These are phyloP conservation scores for Aspidapion aeneum DNA, from an alignment of 2,888 invertebrate genomes.

Conservation along the genomic window DNA sequence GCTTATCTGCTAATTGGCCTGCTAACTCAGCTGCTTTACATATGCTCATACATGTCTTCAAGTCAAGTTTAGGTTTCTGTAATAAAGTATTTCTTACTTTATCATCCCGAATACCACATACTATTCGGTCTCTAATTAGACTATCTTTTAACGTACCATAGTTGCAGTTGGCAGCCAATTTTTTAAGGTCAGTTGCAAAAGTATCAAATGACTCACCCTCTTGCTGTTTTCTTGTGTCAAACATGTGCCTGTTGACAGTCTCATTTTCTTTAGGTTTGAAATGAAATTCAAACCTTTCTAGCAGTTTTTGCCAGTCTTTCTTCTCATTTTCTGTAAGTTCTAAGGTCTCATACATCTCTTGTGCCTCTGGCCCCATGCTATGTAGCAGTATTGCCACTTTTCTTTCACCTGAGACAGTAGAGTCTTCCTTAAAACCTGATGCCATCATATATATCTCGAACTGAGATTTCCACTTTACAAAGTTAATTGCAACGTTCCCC, in stretches of 20 bases:
- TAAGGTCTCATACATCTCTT: constrained; percentile 24
- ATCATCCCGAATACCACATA: constrained; percentile 20
- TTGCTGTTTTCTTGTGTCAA: constrained; percentile 21
- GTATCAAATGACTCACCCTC: constrained; percentile 23
- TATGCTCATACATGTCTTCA: constrained; percentile 7
- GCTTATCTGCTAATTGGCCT: too few species aligned
- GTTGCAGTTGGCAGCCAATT: constrained; percentile 21
- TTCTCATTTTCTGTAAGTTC: constrained; percentile 9
- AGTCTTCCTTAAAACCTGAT: neutral
- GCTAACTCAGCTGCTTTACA: constrained; percentile 8
- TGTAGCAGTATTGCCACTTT: constrained; percentile 23
- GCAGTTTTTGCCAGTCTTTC: constrained; percentile 12
- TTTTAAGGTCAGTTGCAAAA: constrained; percentile 22
- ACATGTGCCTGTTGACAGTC: constrained; percentile 23
- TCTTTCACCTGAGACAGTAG: constrained; percentile 3
- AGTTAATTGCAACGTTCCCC: too few species aligned
- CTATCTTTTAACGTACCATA: constrained; percentile 23
- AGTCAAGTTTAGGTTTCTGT: neutral
- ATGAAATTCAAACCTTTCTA: constrained; percentile 17
- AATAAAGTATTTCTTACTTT: neutral
- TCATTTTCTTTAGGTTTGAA: constrained; percentile 24
- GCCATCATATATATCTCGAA: neutral
- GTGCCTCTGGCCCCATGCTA: constrained; percentile 24
- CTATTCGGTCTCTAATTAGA: constrained; percentile 20
- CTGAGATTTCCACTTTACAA: neutral